phyloP scores from a whole-genome alignment of 2,888 invertebrate species.

The Metellina segmentata region DNA sequence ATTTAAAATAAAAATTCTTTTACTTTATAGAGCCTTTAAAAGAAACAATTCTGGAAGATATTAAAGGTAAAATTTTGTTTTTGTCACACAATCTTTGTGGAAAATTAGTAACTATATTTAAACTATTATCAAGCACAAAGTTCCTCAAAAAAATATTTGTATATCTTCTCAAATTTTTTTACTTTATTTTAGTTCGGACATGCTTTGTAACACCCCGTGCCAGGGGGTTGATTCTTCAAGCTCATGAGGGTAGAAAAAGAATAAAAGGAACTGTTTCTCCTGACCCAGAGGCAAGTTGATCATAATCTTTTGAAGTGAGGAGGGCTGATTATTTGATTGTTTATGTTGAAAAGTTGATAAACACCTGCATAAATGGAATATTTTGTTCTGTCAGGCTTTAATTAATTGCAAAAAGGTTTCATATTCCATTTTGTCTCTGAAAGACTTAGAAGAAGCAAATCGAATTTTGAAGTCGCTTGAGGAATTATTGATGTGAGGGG shows the following conservation, averaged over 20 bases:
- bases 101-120: constrained; percentile 82
- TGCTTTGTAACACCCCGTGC: constrained; percentile 92
- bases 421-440: no score
- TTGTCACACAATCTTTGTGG: constrained; percentile 79
- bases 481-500: no score
- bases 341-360: no score
- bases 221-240: constrained; percentile 84
- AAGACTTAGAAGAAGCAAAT: no score
- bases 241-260: constrained; percentile 81
- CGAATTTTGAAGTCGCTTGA: no score
- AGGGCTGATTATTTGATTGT: no score
- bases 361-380: no score
- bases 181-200: constrained; percentile 81
- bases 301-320: no score
- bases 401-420: no score
- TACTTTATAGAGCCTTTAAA: constrained; percentile 78
- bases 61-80: constrained; percentile 83
- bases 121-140: background rate
- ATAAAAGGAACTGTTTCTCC: constrained; percentile 71
- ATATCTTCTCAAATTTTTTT: background rate
- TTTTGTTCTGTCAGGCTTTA: no score
- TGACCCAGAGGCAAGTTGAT: constrained; percentile 44
- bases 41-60: constrained; percentile 87
- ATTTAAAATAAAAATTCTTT: background rate
- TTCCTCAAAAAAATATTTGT: background rate